Evolutionary conservation across 1,140 invertebrate species (phyloP), one percentile per base, ranked within the genome.

Genomic region (silkworm (Bombyx mori)): DNA sequence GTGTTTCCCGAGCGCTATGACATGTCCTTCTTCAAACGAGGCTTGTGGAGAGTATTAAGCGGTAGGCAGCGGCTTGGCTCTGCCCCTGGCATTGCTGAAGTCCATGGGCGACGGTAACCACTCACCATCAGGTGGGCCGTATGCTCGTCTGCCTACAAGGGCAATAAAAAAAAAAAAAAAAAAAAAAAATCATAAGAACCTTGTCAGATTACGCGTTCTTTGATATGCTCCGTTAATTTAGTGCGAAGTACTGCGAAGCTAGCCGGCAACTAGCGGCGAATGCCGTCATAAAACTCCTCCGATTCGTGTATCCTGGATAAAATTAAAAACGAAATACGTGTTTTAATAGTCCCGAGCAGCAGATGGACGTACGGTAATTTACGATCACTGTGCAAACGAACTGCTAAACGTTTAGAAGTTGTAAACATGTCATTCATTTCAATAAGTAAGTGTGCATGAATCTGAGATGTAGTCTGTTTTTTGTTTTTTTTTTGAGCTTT

Each of bases 331-430:
- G 52, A 71, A 66, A 65, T 73, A 65, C 56, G 61, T 52, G 57
- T 72, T 71, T 47, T 64, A 66, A 66, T 73, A 61, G n/a, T 10
- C n/a, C n/a, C 62, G 67, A 66, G 64, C 75, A 73, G 63, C 72
- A 75, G 73, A 77, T 69, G 69, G 61, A 71, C 60, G 63, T 50
- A 5, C 54, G 52, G 68, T 77, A 73, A 73, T 71, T 70, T 70
- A 73, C 66, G 62, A 48, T 48, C 48, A 52, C 56, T 45, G 61
- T 63, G 56, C 66, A 69, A 66, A 71, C 63, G 63, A 9, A 43
- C 52, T 50, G 68, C 58, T 63, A 62, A 67, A 59, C 58, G 66
- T 63, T 18, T 66, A 58, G 63, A 67, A 71, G 60, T 52, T 66
- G 62, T 73, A 62, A 68, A 70, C 67, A 52, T 66, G 68, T 69